These are phyloP conservation scores for Agrochola litura DNA, from an alignment of 2,888 invertebrate genomes.

Conservation along the genomic window DNA sequence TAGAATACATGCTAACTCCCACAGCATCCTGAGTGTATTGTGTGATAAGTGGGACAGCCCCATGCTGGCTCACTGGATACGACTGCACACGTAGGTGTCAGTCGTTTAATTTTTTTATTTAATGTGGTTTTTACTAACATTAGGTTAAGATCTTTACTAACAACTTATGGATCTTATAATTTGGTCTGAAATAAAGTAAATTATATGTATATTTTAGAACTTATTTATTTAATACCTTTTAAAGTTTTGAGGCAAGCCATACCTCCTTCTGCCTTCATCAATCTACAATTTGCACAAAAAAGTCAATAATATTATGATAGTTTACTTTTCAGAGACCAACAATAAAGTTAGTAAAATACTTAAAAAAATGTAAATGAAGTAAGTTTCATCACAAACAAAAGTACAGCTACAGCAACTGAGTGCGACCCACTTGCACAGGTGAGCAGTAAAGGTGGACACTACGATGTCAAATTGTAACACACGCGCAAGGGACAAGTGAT, in stretches of 20 bases:
- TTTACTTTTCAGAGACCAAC: neutral
- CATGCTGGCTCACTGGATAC: too few species aligned
- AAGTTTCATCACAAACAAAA: constrained; percentile 60
- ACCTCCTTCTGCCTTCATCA: too few species aligned
- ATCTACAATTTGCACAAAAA: neutral
- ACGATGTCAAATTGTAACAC: constrained; percentile 66
- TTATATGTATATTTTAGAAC: neutral
- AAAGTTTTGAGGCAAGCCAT: neutral
- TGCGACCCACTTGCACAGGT: constrained; percentile 76
- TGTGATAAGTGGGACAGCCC: too few species aligned
- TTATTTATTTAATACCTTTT: neutral
- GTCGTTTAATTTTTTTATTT: too few species aligned
- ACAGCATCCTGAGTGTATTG: too few species aligned
- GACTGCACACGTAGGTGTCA: too few species aligned
- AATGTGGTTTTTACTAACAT: too few species aligned
- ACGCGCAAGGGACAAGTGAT: constrained; percentile 39
- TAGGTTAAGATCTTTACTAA: too few species aligned
- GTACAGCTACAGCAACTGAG: constrained; percentile 41
- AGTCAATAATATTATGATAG: neutral
- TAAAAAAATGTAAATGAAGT: constrained; percentile 42
- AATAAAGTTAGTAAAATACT: neutral
- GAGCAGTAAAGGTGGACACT: constrained; percentile 64
- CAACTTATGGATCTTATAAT: too few species aligned
- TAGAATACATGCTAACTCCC: too few species aligned
- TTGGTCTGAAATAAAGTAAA: too few species aligned